phyloP scores from a whole-genome alignment of 1,140 invertebrate genomes.

The Latrodectus geometricus region DNA sequence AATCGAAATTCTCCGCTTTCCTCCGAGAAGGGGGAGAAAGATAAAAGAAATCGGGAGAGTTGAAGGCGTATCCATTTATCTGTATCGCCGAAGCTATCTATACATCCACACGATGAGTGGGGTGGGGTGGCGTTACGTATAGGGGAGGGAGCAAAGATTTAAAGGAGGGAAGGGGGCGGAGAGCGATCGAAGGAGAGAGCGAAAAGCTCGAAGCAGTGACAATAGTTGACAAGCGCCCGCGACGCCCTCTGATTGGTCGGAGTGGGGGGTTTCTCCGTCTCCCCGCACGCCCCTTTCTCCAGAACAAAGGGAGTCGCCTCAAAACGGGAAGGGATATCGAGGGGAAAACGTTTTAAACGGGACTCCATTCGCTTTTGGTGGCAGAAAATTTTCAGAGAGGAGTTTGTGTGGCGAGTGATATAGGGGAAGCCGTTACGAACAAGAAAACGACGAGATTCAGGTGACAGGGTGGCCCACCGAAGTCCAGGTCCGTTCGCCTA shows the following conservation, averaged over 20 bases:
- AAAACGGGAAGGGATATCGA: conserved; percentile 25
- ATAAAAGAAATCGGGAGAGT: background rate
- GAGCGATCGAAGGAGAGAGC: conserved; percentile 11
- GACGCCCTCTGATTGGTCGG: conserved; percentile 61
- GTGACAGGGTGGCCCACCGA: conserved; percentile 54
- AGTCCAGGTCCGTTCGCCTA: conserved; percentile 57
- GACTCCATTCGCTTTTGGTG: conserved; percentile 5
- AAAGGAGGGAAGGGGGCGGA: conserved; percentile 30
- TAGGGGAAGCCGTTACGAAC: background rate
- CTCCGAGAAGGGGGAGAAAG: background rate
- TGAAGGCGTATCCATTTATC: conserved; percentile 55
- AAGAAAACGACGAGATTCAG: conserved; percentile 2
- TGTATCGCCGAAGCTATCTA: background rate
- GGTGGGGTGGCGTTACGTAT: background rate
- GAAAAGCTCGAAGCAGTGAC: conserved; percentile 34
- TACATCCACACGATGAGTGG: background rate
- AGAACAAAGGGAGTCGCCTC: conserved; percentile 50
- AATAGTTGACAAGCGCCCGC: conserved; percentile 61
- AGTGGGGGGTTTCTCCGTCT: conserved; percentile 16
- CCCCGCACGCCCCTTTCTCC: conserved; percentile 15
- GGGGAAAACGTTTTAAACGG: conserved; percentile 51
- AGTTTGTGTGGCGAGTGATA: background rate
- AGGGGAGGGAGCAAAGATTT: background rate
- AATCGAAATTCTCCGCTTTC: conserved; percentile 8
- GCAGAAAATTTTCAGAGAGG: conserved; percentile 1